These are phyloP conservation scores for Cataglyphis altisquamis DNA, from an alignment of 2,888 invertebrate species.

Conservation along the genomic window DNA sequence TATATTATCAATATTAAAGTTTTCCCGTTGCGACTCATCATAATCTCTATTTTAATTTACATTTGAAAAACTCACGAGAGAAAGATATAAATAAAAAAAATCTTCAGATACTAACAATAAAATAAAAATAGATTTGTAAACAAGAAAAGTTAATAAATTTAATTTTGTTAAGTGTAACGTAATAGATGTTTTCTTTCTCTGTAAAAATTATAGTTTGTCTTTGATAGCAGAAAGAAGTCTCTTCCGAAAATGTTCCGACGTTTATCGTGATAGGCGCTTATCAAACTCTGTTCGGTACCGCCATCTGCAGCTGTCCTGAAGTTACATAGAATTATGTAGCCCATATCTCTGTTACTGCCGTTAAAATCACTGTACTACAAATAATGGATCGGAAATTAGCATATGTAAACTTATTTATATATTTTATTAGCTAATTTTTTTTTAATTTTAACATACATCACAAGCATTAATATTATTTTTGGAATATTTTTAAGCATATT, in stretches of 20 bases:
- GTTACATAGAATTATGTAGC: not conserved
- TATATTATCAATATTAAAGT: not conserved
- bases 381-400: not conserved
- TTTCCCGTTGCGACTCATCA: not conserved
- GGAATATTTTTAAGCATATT: not conserved
- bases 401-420: not conserved
- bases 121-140: not conserved
- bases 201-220: not conserved
- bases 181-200: not conserved
- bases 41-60: not conserved
- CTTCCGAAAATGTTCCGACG: not conserved
- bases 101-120: not conserved
- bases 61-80: not conserved
- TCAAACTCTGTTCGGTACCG: not conserved
- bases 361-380: not conserved
- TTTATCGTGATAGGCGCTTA: not conserved
- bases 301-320: not conserved
- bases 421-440: not conserved
- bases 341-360: not conserved
- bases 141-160: not conserved
- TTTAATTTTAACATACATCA: not conserved
- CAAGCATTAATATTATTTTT: not conserved
- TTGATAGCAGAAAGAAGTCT: not conserved
- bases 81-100: not conserved
- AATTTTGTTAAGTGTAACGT: not conserved